phyloP scores from a whole-genome alignment of 2,888 invertebrate genomes.

The Strigamia crassipes region DNA sequence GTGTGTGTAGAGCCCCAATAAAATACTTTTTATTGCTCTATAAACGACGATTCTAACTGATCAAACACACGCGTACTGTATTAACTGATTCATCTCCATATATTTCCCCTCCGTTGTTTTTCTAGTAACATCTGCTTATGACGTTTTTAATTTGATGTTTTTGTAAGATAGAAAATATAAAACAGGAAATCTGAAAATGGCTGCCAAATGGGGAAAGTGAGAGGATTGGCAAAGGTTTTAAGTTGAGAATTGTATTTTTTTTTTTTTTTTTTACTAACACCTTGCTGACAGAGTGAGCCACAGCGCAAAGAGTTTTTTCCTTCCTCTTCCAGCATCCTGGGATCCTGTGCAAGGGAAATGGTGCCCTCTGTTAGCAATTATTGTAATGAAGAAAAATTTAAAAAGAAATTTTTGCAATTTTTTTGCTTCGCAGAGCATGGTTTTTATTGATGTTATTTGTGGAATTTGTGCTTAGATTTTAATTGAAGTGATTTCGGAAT shows the following conservation, averaged over 20 bases:
- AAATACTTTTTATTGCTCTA: slow-evolving; percentile 32
- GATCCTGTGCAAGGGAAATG: neutral
- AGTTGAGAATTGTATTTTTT: neutral
- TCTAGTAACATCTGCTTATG: neutral
- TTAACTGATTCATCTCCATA: slow-evolving; percentile 4
- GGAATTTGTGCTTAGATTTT: neutral
- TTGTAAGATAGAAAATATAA: neutral
- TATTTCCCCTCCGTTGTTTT: neutral
- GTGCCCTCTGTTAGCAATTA: slow-evolving; percentile 3
- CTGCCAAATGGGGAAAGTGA: neutral
- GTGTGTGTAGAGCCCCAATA: slow-evolving; percentile 19
- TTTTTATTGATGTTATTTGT: neutral
- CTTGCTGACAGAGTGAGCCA: slow-evolving; percentile 10
- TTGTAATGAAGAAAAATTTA: neutral
- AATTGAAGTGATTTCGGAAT: neutral
- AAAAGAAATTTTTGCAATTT: neutral
- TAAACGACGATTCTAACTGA: slow-evolving; percentile 21
- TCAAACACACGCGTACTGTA: neutral
- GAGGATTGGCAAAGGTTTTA: neutral
- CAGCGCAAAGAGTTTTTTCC: neutral
- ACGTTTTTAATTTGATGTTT: neutral
- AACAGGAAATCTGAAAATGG: too few species aligned
- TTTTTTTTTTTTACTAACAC: neutral
- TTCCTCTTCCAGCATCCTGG: neutral
- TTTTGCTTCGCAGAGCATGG: neutral